Evolutionary conservation across 2,113 vertebrate genomes (phyloP), one percentile per base, ranked within the genome.

Genomic region (Chaetodon trifascialis): DNA sequence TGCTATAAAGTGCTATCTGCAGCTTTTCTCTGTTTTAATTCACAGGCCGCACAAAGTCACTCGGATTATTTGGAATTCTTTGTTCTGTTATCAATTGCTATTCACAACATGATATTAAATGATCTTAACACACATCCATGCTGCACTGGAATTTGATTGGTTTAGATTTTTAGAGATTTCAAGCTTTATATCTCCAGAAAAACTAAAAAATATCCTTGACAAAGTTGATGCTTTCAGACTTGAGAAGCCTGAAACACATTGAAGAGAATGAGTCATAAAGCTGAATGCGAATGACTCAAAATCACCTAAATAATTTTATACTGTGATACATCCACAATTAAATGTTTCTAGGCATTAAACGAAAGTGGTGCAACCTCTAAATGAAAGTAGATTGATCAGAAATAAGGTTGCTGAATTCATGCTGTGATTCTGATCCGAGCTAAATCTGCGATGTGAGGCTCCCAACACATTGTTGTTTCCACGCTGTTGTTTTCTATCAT

Each of bases 401-500:
- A n/a, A 14, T 52, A 23, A 58, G n/a, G 16, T 8, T 40, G 30
- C 38, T 5, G 10, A 67, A 67, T 25, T 25, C 11, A 16, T 16
- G 14, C 11, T 67, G 17, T n/a, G 4, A 52, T 69, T 84, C 25
- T 49, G 49, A 47, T 51, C 17, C 51, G 42, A 60, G 70, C 49
- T 79, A 30, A 70, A 82, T 79, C 34, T 78, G 44, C 25, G 47
- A 67, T 9, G 36, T 40, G 55, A 71, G 30, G 16, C 49, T 73
- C 25, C 52, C 34, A 12, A 11, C 36, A 66, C 65, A 71, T 66
- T 76, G 58, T 51, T 49, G 59, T 64, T 54, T 83, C 58, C 56
- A 11, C 21, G 11, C 65, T 78, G 79, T 76, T 81, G 80, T 77
- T 86, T 84, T 36, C 77, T 52, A 54, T 79, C 79, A 69, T 78